phyloP scores from a whole-genome alignment of 2,113 vertebrate species.

The Chaetorhynchus papuensis region DNA sequence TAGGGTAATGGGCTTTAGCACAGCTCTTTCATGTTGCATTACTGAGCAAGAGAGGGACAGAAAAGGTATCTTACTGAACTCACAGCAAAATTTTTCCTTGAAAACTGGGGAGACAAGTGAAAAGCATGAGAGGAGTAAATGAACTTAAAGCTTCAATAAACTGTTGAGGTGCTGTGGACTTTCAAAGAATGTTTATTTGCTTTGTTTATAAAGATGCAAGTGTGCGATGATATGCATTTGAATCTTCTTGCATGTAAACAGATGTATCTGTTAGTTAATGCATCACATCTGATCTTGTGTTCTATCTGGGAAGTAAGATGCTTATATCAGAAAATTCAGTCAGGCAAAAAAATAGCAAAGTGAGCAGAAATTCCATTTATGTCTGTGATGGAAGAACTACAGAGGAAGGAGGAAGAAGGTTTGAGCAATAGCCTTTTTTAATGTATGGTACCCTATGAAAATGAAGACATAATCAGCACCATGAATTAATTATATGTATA shows the following conservation, averaged over 20 bases:
- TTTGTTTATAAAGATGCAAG: neutral
- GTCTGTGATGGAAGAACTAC: neutral
- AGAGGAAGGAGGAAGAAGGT: neutral
- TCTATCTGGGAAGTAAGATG: neutral
- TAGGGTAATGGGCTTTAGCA: neutral
- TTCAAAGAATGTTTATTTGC: neutral
- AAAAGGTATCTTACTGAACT: neutral
- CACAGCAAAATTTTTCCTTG: neutral
- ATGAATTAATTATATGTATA: neutral
- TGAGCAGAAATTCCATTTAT: slow-evolving; percentile 53
- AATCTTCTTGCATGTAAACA: slow-evolving; percentile 36
- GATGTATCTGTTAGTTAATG: neutral
- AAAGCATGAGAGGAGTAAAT: neutral
- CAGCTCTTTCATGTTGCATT: neutral
- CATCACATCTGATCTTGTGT: slow-evolving; percentile 6
- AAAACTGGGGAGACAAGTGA: neutral
- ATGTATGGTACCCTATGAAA: neutral
- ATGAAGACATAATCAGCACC: neutral
- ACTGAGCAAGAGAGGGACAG: neutral
- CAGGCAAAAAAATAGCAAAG: slow-evolving; percentile 32
- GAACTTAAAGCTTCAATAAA: neutral
- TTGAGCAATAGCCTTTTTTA: neutral
- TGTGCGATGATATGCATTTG: neutral
- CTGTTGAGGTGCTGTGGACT: neutral
- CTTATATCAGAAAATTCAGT: slow-evolving; percentile 42